These are phyloP conservation scores for Temnothorax curvispinosus DNA, from an alignment of 1,140 invertebrate genomes.

Conservation along the genomic window DNA sequence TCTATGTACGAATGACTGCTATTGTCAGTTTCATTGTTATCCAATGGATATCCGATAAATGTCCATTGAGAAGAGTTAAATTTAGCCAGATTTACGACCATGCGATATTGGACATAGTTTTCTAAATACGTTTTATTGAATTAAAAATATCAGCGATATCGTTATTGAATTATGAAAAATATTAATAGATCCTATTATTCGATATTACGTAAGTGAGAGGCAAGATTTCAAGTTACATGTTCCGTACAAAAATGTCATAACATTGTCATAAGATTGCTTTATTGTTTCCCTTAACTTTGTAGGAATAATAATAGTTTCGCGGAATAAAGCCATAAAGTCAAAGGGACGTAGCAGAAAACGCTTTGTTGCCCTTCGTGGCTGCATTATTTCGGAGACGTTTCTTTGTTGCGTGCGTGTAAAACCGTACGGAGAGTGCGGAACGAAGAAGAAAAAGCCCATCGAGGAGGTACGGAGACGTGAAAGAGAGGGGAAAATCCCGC, in stretches of 20 bases:
- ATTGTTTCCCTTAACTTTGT: not conserved
- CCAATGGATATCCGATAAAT: not conserved
- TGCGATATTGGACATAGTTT: not conserved
- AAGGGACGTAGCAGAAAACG: not conserved
- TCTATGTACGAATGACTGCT: not conserved
- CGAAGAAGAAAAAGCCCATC: constrained; percentile 9
- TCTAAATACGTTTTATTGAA: not conserved
- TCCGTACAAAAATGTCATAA: not conserved
- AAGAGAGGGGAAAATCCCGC: constrained; percentile 58
- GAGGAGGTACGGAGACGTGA: constrained; percentile 7
- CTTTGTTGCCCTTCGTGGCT: not conserved
- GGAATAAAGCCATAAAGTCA: constrained; percentile 26
- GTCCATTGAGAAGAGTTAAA: constrained; percentile 6
- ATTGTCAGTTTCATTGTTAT: not conserved
- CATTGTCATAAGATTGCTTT: not conserved
- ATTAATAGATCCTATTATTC: not conserved
- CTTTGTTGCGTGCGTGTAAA: constrained; percentile 37
- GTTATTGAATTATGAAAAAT: not conserved
- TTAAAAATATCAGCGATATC: not conserved
- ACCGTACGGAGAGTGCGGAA: constrained; percentile 14
- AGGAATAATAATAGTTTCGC: constrained; percentile 12
- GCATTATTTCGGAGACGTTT: constrained; percentile 17
- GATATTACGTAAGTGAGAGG: not conserved
- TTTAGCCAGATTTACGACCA: not conserved
- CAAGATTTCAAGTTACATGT: not conserved